Base-by-base conservation (phyloP, 92 coral and sea anemone species). In the Scolanthus callimorphus region DNA sequence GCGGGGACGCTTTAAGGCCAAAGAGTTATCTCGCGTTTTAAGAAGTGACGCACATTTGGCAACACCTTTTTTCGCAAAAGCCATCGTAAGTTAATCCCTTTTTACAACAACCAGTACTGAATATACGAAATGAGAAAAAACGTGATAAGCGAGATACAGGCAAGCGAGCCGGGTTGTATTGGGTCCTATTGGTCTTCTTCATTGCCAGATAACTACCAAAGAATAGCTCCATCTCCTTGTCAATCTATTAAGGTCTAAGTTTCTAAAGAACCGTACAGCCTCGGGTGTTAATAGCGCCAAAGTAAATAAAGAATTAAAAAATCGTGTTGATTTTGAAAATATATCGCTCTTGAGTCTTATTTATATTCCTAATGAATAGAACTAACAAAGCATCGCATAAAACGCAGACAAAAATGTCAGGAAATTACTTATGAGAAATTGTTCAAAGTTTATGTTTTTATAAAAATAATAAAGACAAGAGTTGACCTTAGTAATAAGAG, bases 221-320 rank as follows among this genome's bases (percentile, higher is more conserved):
- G 43, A 34, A 34, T 34, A 15, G 43, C 43, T 15, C 6, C 6
- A 34, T 34, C 43, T 34, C 15, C 15, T 15, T 15, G 15, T 6
- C 6, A 34, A 34, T 34, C 43, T 6, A 34, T 34, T 34, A 34
- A 6, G 15, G 6, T 34, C 43, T n/a, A 15, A 6, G 9, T 34
- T 34, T 34, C 43, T 34, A 34, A 34, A 34, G 43, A 15, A 6
- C 15, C 43, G 6, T 6, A 29, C 8, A 2, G 62, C 62, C 62
- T 56, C 62, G 64, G 83, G 84, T 77, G 89, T 70, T 77, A 79
- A 79, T 65, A 58, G 10, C 57, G 39, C 53, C 70, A 49, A 63
- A 25, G 68, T 74, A 66, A 75, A 75, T 76, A 80, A 46, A 66
- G 62, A 67, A 65, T 65, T 44, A 59, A 73, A 66, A 51, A 49